Evolutionary conservation across 2,888 invertebrate genomes (phyloP).

Genomic region (Dione juno): DNA sequence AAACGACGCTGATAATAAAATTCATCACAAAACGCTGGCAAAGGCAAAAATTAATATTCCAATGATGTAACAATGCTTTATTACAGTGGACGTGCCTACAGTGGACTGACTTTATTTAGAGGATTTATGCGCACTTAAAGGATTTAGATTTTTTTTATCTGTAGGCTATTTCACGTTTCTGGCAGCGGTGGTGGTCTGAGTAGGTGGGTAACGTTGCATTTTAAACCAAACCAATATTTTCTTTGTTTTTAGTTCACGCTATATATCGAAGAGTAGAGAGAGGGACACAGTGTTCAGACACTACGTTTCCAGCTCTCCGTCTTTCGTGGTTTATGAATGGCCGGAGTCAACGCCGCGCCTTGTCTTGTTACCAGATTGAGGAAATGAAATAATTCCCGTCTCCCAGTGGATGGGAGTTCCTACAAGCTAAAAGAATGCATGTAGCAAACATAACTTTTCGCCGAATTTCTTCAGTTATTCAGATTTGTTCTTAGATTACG

Average conservation of each 20-base stretch:
- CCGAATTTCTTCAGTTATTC: conserved; percentile 56
- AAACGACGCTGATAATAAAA: conserved; percentile 76
- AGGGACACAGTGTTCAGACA: too few species aligned
- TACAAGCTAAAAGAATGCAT: background rate
- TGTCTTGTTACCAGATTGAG: too few species aligned
- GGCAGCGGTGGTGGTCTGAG: too few species aligned
- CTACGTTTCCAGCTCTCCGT: too few species aligned
- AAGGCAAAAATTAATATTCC: conserved; percentile 81
- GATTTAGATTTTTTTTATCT: conserved; percentile 11
- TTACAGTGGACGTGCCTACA: conserved; percentile 47
- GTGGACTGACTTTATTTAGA: conserved; percentile 21
- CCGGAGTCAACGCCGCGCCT: too few species aligned
- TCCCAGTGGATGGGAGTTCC: too few species aligned
- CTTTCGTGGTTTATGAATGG: too few species aligned
- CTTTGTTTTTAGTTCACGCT: background rate
- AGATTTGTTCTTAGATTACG: conserved; percentile 60
- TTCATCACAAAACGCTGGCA: conserved; percentile 77
- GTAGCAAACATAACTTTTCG: conserved; percentile 48
- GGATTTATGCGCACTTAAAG: conserved; percentile 6
- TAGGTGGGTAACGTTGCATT: background rate
- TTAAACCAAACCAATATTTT: too few species aligned
- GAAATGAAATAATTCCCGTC: too few species aligned
- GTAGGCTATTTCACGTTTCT: background rate
- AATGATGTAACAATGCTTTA: conserved; percentile 76
- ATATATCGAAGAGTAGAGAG: too few species aligned